These are phyloP conservation scores for Trichoplax adhaerens DNA, from an alignment of 37 sponge, comb jelly and placozoan genomes.

Conservation along the genomic window DNA sequence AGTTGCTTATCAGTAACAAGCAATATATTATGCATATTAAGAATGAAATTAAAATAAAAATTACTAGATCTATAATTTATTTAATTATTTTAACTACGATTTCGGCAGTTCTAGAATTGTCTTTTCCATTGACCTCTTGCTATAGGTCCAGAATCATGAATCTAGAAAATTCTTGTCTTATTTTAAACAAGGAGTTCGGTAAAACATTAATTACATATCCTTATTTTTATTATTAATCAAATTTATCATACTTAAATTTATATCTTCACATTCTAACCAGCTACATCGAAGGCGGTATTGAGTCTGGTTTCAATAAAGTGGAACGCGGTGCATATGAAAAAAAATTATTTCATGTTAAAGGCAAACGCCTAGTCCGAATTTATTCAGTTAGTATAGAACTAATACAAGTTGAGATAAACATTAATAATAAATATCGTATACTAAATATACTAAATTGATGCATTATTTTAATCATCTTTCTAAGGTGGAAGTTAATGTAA, in stretches of 20 bases:
- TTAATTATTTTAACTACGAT: slow-evolving; percentile 1
- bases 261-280: no score
- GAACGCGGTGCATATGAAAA: slow-evolving; percentile 50
- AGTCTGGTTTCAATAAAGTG: slow-evolving; percentile 66
- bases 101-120: no score
- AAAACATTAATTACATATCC: no score
- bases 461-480: no score
- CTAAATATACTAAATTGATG: no score
- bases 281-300: slow-evolving; percentile 65
- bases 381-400: no score
- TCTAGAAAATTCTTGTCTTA: slow-evolving; percentile 56
- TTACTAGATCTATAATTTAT: background rate
- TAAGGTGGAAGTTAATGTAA: slow-evolving; percentile 7
- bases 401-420: no score
- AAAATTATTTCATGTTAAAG: slow-evolving; percentile 68
- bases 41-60: background rate
- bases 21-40: no score
- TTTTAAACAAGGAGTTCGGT: slow-evolving; percentile 62
- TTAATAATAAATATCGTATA: no score
- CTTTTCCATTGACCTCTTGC: no score
- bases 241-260: background rate
- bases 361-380: slow-evolving; percentile 60
- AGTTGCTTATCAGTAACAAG: no score
- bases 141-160: slow-evolving; percentile 70
- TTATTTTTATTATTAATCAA: background rate